Conservation (phyloP, 1,140 invertebrate genomes). For the Choristoneura fumiferana region DNA sequence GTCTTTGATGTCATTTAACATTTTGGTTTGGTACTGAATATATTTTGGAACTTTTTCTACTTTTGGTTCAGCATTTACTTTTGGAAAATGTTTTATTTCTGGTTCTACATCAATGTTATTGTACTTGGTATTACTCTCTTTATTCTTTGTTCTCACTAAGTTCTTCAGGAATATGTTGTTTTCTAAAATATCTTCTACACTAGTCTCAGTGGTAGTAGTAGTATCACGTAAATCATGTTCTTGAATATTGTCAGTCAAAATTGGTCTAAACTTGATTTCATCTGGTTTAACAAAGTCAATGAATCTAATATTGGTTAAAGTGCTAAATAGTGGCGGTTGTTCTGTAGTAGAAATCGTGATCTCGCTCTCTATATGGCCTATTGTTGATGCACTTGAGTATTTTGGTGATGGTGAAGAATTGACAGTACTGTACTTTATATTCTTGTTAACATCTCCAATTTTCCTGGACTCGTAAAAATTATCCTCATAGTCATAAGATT, state of each 20-base stretch:
- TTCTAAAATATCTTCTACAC: slow-evolving; percentile 42
- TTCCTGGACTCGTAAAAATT: slow-evolving; percentile 45
- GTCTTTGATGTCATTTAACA: slow-evolving; percentile 45
- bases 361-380: neutral
- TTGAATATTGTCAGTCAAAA: slow-evolving; percentile 28
- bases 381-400: neutral
- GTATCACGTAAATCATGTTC: slow-evolving; percentile 18
- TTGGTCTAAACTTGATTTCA: slow-evolving; percentile 47
- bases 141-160: slow-evolving; percentile 39
- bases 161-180: slow-evolving; percentile 61
- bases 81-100: neutral
- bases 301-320: slow-evolving; percentile 27
- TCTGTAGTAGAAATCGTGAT: slow-evolving; percentile 18
- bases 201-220: slow-evolving; percentile 26
- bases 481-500: slow-evolving; percentile 50
- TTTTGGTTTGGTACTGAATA: slow-evolving; percentile 37
- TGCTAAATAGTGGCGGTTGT: slow-evolving; percentile 18
- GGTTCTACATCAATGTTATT: slow-evolving; percentile 24
- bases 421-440: neutral
- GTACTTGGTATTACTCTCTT: slow-evolving; percentile 25
- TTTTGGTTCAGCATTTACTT: slow-evolving; percentile 20
- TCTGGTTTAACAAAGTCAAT: slow-evolving; percentile 35
- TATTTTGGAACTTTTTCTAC: slow-evolving; percentile 47
- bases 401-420: neutral
- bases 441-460: slow-evolving; percentile 25